These are phyloP conservation scores for Drosophila novamexicana DNA, from an alignment of 1,140 invertebrate genomes.

Conservation along the genomic window DNA sequence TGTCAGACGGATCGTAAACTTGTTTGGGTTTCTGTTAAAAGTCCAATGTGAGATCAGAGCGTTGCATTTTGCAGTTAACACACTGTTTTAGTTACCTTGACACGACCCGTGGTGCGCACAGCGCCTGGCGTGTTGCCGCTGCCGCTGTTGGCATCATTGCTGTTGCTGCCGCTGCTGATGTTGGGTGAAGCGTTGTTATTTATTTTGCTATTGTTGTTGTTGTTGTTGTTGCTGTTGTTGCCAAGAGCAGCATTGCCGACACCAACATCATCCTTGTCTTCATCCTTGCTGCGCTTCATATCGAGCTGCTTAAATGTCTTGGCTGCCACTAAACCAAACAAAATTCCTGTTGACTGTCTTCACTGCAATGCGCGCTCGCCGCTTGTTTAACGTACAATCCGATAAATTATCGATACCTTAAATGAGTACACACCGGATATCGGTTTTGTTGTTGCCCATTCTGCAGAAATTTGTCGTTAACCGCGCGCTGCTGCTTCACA, in stretches of 20 bases:
- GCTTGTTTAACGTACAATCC: conserved; percentile 48
- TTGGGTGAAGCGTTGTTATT: conserved; percentile 21
- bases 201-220: conserved; percentile 9
- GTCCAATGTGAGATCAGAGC: neutral
- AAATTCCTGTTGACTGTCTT: conserved; percentile 44
- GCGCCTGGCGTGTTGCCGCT: conserved; percentile 17
- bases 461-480: neutral
- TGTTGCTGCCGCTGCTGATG: conserved; percentile 38
- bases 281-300: conserved; percentile 62
- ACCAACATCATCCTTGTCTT: conserved; percentile 48
- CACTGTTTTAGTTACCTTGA: conserved; percentile 58
- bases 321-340: conserved; percentile 28
- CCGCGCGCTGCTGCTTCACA: neutral
- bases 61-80: neutral
- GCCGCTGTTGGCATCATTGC: conserved; percentile 35
- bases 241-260: neutral
- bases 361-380: conserved; percentile 40
- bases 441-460: neutral
- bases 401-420: conserved; percentile 36
- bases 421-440: conserved; percentile 10
- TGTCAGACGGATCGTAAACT: conserved; percentile 90
- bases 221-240: neutral
- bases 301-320: conserved; percentile 9
- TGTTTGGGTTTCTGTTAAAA: conserved; percentile 85
- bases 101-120: conserved; percentile 78